phyloP scores from a whole-genome alignment of 35 echinoderm and acorn worm species.

The Chiridota heheva region DNA sequence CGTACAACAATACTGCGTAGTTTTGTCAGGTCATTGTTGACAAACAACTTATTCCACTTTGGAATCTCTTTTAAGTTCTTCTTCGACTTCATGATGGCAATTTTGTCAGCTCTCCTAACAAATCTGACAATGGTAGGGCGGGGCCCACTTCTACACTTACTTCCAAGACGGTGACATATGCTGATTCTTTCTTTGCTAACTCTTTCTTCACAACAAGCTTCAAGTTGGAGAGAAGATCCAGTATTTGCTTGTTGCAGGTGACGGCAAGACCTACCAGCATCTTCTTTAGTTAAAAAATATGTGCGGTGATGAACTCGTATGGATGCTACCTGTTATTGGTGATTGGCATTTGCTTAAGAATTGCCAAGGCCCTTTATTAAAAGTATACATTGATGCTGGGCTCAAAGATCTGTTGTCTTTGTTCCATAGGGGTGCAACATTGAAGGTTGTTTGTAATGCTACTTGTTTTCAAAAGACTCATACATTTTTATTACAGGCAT shows the following conservation, averaged over 20 bases:
- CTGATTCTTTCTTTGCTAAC: not conserved
- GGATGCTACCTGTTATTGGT: constrained; percentile 71
- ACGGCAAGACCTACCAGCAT: constrained; percentile 57
- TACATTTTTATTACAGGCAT: constrained; percentile 54
- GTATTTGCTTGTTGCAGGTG: constrained; percentile 68
- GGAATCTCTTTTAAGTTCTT: not conserved
- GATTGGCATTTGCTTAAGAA: constrained; percentile 82
- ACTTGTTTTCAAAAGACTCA: constrained; percentile 56
- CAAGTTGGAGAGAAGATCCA: constrained; percentile 23
- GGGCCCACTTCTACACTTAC: not conserved
- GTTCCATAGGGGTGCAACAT: constrained; percentile 37
- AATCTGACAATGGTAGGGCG: constrained; percentile 1
- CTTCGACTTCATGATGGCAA: not conserved
- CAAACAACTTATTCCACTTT: too few species aligned
- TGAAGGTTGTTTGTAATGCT: constrained; percentile 7
- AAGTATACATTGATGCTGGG: constrained; percentile 70
- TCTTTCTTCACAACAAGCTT: too few species aligned
- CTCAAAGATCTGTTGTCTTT: constrained; percentile 34
- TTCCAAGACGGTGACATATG: not conserved
- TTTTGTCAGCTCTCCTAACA: not conserved
- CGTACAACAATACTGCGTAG: too few species aligned
- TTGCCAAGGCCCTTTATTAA: constrained; percentile 59
- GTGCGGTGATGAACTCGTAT: constrained; percentile 63
- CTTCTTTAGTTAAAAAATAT: constrained; percentile 44
- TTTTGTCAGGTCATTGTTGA: too few species aligned